Evolutionary conservation across 2,113 vertebrate species (phyloP), one percentile per base, ranked within the genome.

Genomic region (Poeciliopsis turrubarensis): DNA sequence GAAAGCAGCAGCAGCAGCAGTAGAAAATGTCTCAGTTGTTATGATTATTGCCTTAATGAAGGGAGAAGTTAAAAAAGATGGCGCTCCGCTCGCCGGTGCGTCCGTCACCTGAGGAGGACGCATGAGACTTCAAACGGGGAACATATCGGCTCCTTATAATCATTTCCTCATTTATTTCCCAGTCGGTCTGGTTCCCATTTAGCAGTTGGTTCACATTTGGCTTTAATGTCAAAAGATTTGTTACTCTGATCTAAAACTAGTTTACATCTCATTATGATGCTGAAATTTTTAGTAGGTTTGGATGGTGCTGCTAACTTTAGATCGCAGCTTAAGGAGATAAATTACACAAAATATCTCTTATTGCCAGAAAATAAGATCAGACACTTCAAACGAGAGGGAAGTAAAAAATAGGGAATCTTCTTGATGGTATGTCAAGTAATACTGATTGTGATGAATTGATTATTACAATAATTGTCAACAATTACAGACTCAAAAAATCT

Each of bases 41-140:
- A 72, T 65, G 79, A 85, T 86, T 79, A 71, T 69, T 77, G 68
- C 61, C 60, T 75, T 83, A 86, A 89, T 75, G 60, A 84, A 44
- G 39, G 70, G 81, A 82, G 68, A 65, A 31, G 39, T 57, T 47
- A 7, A 47, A 47, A 47, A 65, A 30, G 30, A 79, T 44, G 61
- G 78, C 80, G 74, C 9, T 68, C 37, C 70, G 29, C 61, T 39
- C 60, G 4, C 61, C 73, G 68, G 60, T 31, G 79, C 62, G 65
- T 81, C 78, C 26, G 74, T 44, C 37, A n/a, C 57, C 69, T 25
- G n/a, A 26, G 29, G 30, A 30, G 73, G 65, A 39, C 0, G 0
- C 30, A 31, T 60, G 72, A 68, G 6, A 22, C 64, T 30, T 80
- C 25, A 77, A 72, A 81, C 41, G 60, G 68, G 30, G 62, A 62